These are phyloP conservation scores for Archips xylosteana DNA, from an alignment of 2,888 invertebrate species.

Conservation along the genomic window DNA sequence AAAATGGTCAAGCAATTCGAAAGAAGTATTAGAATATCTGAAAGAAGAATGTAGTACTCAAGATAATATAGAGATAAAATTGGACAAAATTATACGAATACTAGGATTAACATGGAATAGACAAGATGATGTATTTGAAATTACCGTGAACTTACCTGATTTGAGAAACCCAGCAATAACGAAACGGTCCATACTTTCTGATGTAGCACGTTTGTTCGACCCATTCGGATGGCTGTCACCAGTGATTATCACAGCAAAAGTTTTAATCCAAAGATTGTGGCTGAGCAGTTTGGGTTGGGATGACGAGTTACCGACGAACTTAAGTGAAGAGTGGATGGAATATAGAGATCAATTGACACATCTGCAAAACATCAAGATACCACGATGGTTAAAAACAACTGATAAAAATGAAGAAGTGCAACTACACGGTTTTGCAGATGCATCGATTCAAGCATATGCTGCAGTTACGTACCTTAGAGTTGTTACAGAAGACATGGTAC, in stretches of 20 bases:
- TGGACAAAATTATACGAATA: conserved; percentile 16
- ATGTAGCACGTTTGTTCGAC: conserved; percentile 39
- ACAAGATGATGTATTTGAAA: conserved; percentile 8
- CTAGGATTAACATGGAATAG: conserved; percentile 18
- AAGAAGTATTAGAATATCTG: neutral
- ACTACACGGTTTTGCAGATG: conserved; percentile 35
- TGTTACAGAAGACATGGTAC: conserved; percentile 5
- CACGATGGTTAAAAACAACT: conserved; percentile 1
- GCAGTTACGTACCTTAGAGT: conserved; percentile 27
- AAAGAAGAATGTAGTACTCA: neutral
- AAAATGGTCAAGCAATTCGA: conserved; percentile 13
- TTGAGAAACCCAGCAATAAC: conserved; percentile 20
- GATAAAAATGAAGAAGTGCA: conserved; percentile 3
- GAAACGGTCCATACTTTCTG: conserved; percentile 36
- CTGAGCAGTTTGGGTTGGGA: no score
- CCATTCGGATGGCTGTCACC: conserved; percentile 39
- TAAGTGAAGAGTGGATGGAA: neutral
- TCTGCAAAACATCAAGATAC: neutral
- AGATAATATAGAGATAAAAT: conserved; percentile 12
- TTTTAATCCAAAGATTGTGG: conserved; percentile 6
- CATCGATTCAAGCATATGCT: conserved; percentile 27
- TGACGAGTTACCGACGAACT: neutral
- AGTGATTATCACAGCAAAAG: conserved; percentile 30
- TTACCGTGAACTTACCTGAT: conserved; percentile 27
- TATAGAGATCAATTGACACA: neutral